Base-by-base conservation (phyloP, 2,113 vertebrate species). In the Cyprinus carpio region DNA sequence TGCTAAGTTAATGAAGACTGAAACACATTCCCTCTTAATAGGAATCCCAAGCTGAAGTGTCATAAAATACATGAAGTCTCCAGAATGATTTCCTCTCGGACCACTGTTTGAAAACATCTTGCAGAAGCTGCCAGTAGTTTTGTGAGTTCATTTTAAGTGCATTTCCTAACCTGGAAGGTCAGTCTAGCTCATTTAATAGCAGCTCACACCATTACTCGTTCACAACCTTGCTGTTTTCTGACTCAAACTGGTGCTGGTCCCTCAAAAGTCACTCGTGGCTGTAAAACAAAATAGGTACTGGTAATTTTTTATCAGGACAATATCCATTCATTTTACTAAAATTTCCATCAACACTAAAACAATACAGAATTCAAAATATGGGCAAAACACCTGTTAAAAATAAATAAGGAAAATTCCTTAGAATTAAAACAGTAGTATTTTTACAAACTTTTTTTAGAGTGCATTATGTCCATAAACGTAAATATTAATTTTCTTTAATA, bases 171-270 rank as follows among this genome's bases (percentile, higher is more conserved):
- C 10, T 71, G 34, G 40, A 40, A 71, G 67, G 18, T 37, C 67
- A 4, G 31, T 71, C 67, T 69, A 34, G 29, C 29, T 71, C 34
- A 71, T 37, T 71, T 23, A 71, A 71, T 40, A 12, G 34, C 20
- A n/a, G 34, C 34, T 71, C 10, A 40, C 9, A 12, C 34, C 67
- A 71, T 40, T 40, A 40, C 67, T 71, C 4, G 4, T 20, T 71
- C 67, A 71, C 67, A 71, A 71, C 34, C 67, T 71, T 71, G 34
- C 34, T 37, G 34, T n/a, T 71, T 71, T 71, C 31, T 71, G 18
- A 40, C 34, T 40, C 2, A 11, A 23, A 71, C 34, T 40, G 9
- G 18, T n/a, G 34, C 34, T 40, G 34, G 67, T 40, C 67, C 67
- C 34, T 71, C 67, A 23, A 40, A 20, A 23, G 10, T 40, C 67